Base-by-base conservation (phyloP, 1,140 invertebrate genomes). In the Macrostomum lignano region DNA sequence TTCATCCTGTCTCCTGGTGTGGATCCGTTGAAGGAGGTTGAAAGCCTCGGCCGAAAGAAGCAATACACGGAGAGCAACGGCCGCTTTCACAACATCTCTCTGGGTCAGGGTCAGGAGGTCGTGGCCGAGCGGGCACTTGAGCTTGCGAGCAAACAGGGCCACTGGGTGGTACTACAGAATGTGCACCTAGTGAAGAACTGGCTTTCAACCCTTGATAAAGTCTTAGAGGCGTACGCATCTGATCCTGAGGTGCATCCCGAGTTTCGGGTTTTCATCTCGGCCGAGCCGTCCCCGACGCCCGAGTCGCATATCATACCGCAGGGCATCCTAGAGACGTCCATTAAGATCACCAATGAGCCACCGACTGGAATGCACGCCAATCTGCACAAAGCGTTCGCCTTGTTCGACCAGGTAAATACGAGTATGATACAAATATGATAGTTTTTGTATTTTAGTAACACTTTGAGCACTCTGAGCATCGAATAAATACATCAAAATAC, bases 311-410 rank as follows among this genome's bases (percentile, higher is more conserved):
- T 86, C 33, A 84, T 91, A 81, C 82, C 17, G 62, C n/a, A 84
- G 63, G 79, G 81, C 7, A 78, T 91, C 38, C 51, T 91, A 17
- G 79, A 91, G 52, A 76, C 76, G 0, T 79, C 77, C 3, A 86
- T 88, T 34, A 88, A 91, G 61, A 86, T 91, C 24, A 88, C 81
- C 2, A 88, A 88, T 51, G 82, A 91, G 52, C 78, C 79, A 14
- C 82, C 82, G 6, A 81, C 78, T 4, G 82, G 81, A 14, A 88
- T 88, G 76, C 73, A 70, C 59, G 81, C 81, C 7, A 91, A 91
- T 60, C 62, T 91, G 1, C 81, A 88, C 54, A 86, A 86, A 58
- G 77, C 81, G 1, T 48, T 91, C 14, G 74, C 84, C 44, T 84
- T 88, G 54, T 91, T 91, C 13, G n/a, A n/a, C n/a, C n/a, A n/a